Conservation (phyloP, 2,888 invertebrate species). For the Campoplex capitator region DNA sequence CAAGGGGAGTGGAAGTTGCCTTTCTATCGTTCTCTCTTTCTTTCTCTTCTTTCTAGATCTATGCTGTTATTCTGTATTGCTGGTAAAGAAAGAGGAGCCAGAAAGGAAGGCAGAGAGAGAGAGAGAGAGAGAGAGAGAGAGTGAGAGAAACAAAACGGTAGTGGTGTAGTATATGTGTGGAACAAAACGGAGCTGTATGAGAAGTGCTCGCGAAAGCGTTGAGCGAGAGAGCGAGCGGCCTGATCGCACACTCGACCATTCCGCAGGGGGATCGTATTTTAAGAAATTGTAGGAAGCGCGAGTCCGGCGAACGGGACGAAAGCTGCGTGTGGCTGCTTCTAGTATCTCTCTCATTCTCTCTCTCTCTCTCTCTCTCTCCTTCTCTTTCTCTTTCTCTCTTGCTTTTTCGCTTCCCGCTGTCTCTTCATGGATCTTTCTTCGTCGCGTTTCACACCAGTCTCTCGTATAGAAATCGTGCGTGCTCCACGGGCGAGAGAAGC, state of each 20-base stretch:
- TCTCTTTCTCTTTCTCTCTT: slow-evolving; percentile 56
- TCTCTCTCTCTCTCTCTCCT: slow-evolving; percentile 72
- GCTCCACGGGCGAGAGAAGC: slow-evolving; percentile 59
- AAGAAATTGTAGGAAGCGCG: slow-evolving; percentile 80
- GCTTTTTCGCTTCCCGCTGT: slow-evolving; percentile 42
- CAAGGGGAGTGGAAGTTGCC: slow-evolving; percentile 60
- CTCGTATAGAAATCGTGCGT: slow-evolving; percentile 64
- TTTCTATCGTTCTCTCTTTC: not conserved
- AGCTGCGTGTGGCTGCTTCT: slow-evolving; percentile 71
- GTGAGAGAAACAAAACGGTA: slow-evolving; percentile 43
- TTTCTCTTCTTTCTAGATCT: slow-evolving; percentile 20
- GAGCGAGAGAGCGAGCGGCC: slow-evolving; percentile 41
- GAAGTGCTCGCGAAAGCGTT: slow-evolving; percentile 72
- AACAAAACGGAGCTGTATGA: slow-evolving; percentile 70
- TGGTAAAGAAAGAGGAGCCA: slow-evolving; percentile 55
- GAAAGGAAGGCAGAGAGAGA: slow-evolving; percentile 29
- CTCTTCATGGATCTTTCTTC: slow-evolving; percentile 57
- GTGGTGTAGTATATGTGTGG: slow-evolving; percentile 30
- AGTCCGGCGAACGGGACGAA: slow-evolving; percentile 78
- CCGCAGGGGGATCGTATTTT: slow-evolving; percentile 80
- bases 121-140: slow-evolving; percentile 36
- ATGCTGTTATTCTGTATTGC: slow-evolving; percentile 32
- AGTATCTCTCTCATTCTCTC: slow-evolving; percentile 69
- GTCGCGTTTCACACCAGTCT: slow-evolving; percentile 47
- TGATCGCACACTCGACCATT: slow-evolving; percentile 70